phyloP scores from a whole-genome alignment of 1,140 invertebrate species.

The Atta cephalotes region DNA sequence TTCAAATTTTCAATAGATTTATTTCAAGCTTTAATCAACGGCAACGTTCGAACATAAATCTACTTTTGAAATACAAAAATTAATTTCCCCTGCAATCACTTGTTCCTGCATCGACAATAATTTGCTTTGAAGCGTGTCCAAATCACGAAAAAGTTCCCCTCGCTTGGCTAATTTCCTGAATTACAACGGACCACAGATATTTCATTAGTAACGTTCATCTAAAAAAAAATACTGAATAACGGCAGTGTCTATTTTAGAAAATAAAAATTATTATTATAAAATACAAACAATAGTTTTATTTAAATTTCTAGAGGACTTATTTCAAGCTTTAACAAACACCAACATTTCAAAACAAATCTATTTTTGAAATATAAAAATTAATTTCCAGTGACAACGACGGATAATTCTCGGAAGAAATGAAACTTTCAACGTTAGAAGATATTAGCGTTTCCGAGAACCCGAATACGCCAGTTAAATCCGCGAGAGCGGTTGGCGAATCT shows the following conservation, averaged over 20 bases:
- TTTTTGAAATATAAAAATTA: background rate
- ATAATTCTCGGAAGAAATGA: constrained; percentile 8
- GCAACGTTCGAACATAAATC: too few relatives aligned
- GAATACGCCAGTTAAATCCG: constrained; percentile 69
- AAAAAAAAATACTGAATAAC: background rate
- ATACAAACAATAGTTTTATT: background rate
- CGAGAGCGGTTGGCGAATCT: constrained; percentile 62
- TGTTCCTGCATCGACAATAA: too few relatives aligned
- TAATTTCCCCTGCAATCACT: too few relatives aligned
- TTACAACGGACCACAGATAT: background rate
- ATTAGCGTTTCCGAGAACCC: constrained; percentile 33
- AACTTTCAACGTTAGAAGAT: constrained; percentile 38
- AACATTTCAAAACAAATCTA: background rate
- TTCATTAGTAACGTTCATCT: constrained; percentile 1
- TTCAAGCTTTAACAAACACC: background rate
- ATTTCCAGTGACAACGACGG: constrained; percentile 5
- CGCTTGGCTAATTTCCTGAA: background rate
- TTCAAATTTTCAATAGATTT: too few relatives aligned
- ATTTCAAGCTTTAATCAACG: too few relatives aligned
- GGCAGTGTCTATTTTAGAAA: background rate
- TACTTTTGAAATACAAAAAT: too few relatives aligned
- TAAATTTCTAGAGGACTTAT: background rate
- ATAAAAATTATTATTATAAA: background rate
- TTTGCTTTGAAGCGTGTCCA: too few relatives aligned
- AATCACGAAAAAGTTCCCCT: too few relatives aligned